phyloP scores from a whole-genome alignment of 37 sponge, comb jelly and placozoan species.

The Chondrilla cf. caribensis region DNA sequence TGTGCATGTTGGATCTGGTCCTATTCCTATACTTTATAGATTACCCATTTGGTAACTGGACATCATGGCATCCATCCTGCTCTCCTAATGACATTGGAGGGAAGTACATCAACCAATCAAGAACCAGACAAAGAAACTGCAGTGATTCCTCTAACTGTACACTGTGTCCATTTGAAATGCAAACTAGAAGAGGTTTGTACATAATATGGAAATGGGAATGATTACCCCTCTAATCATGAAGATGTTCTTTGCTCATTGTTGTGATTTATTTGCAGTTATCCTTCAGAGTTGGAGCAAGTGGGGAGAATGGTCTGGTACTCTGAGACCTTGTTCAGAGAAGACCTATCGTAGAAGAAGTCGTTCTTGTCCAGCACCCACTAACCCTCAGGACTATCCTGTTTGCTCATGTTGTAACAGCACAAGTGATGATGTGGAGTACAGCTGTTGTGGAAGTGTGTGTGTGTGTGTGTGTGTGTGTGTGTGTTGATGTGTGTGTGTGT shows the following conservation, averaged over 20 bases:
- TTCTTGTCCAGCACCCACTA: neutral
- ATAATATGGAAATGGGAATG: neutral
- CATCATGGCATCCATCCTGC: no score
- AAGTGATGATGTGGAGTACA: no score
- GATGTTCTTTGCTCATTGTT: neutral
- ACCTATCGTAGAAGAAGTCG: neutral
- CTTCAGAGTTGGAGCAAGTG: neutral
- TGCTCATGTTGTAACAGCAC: no score
- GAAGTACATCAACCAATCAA: no score
- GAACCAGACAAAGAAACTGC: no score
- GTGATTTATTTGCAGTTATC: neutral
- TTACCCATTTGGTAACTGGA: no score
- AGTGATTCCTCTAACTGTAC: neutral
- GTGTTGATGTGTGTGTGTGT: no score
- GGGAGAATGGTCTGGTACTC: neutral
- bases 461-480: no score
- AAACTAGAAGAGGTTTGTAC: constrained; percentile 3
- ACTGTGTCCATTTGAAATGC: neutral
- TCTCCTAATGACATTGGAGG: no score
- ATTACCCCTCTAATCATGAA: neutral
- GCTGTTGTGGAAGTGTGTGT: no score
- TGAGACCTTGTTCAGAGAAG: constrained; percentile 2
- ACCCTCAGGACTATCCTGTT: neutral
- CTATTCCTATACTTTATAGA: no score
- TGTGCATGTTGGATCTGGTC: no score